These are phyloP conservation scores for Trematomus loennbergii DNA, from an alignment of 2,113 vertebrate genomes.

Conservation along the genomic window DNA sequence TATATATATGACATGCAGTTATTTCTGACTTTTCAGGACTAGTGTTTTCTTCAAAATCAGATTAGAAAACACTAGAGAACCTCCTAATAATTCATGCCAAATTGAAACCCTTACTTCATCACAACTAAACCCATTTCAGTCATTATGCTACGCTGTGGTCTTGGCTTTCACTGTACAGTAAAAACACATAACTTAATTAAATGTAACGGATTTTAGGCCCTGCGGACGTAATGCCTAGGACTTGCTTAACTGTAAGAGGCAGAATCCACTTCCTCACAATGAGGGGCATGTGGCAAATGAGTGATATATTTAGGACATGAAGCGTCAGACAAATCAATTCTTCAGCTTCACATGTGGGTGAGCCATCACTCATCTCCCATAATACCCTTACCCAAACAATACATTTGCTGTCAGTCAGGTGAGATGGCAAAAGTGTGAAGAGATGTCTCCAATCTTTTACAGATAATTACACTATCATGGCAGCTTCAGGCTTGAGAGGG, in stretches of 20 bases:
- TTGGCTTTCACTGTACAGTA: constrained; percentile 6
- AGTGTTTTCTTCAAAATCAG: not conserved
- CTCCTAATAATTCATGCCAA: not conserved
- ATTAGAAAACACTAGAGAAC: not conserved
- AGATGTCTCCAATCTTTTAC: constrained; percentile 33
- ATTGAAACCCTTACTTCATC: constrained; percentile 11
- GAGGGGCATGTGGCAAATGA: constrained; percentile 32
- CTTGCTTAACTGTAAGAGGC: not conserved
- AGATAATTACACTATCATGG: constrained; percentile 55
- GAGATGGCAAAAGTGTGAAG: constrained; percentile 52
- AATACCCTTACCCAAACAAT: constrained; percentile 49
- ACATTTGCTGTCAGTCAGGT: constrained; percentile 60
- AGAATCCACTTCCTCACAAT: constrained; percentile 3
- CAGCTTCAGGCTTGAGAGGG: not conserved
- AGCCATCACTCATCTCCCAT: constrained; percentile 37
- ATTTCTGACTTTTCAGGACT: not conserved
- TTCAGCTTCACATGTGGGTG: constrained; percentile 32
- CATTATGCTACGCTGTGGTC: not conserved
- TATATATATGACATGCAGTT: not conserved
- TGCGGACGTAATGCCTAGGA: constrained; percentile 11
- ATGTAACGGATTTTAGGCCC: not conserved
- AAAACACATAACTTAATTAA: not conserved
- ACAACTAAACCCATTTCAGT: constrained; percentile 9
- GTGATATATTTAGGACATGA: constrained; percentile 55
- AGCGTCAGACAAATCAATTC: constrained; percentile 44